Conservation (phyloP, 2,797 vertebrate species). For the Lemur catta region DNA sequence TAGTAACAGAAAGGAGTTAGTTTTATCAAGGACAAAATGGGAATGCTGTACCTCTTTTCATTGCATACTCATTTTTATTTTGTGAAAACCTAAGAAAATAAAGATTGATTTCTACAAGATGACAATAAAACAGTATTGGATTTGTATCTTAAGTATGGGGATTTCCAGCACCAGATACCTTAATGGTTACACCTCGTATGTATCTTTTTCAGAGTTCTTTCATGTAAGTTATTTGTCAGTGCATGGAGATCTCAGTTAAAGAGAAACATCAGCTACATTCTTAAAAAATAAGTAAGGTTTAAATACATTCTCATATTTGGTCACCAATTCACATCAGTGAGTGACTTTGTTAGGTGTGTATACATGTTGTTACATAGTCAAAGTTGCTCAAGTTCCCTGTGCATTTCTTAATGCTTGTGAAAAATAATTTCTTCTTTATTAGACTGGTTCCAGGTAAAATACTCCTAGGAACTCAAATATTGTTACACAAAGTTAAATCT, state of each 20-base stretch:
- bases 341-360: neutral
- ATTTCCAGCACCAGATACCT: neutral
- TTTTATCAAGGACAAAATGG: neutral
- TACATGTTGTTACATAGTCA: neutral
- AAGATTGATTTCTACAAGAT: neutral
- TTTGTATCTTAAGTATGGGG: neutral
- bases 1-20: neutral
- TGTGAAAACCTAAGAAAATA: neutral
- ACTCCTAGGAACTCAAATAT: neutral
- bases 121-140: neutral
- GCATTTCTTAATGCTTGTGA: neutral
- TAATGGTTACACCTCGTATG: neutral
- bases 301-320: neutral
- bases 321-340: neutral
- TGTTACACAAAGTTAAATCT: neutral
- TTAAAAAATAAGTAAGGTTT: slow-evolving; percentile 3
- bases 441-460: neutral
- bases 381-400: neutral
- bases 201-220: neutral
- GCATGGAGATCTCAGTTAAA: neutral
- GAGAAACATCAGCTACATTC: neutral
- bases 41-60: neutral
- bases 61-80: slow-evolving; percentile 1
- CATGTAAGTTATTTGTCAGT: neutral
- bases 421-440: slow-evolving; percentile 8